Evolutionary conservation across 2,797 vertebrate genomes (phyloP).

Genomic region (Synaphobranchus kaupii): DNA sequence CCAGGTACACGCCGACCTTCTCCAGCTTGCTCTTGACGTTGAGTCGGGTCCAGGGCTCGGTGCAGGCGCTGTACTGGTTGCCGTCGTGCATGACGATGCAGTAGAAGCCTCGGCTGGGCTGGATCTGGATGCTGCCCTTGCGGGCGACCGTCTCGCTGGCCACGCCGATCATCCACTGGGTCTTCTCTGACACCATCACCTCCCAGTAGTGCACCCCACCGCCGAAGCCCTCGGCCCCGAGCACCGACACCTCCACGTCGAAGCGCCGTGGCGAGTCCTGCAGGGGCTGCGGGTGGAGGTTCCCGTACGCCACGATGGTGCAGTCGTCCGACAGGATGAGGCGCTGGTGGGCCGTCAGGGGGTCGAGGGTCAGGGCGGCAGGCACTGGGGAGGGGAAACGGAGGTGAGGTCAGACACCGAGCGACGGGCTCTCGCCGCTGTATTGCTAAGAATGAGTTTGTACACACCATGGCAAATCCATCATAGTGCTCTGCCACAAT

Average conservation of each 20-base stretch:
- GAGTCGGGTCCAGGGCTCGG: conserved; percentile 96
- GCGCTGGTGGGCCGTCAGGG: conserved; percentile 93
- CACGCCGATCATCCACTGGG: conserved; percentile 98
- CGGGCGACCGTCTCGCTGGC: conserved; percentile 90
- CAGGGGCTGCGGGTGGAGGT: conserved; percentile 92
- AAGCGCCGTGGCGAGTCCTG: conserved; percentile 96
- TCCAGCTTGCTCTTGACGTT: conserved; percentile 95
- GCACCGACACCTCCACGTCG: conserved; percentile 93
- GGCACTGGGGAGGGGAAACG: conserved; percentile 75
- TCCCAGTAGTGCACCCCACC: conserved; percentile 96
- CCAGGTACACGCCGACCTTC: conserved; percentile 96
- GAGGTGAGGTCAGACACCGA: not conserved
- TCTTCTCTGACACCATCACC: conserved; percentile 97
- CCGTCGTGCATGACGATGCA: conserved; percentile 99
- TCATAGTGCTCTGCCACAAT: not conserved
- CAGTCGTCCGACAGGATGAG: conserved; percentile 96
- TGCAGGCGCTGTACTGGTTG: conserved; percentile 98
- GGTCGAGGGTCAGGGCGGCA: conserved; percentile 89
- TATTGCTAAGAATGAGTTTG: not conserved
- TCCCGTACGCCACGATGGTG: conserved; percentile 95
- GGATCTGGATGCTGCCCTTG: conserved; percentile 97
- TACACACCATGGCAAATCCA: not conserved
- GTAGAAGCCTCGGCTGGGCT: conserved; percentile 92
- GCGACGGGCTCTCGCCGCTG: not conserved
- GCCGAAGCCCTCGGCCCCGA: conserved; percentile 86